Percentiles rank a stretch among this genome's conserved stretches.
Conservation (phyloP, 2,113 vertebrate species). For the Odobenus rosmarus region DNA sequence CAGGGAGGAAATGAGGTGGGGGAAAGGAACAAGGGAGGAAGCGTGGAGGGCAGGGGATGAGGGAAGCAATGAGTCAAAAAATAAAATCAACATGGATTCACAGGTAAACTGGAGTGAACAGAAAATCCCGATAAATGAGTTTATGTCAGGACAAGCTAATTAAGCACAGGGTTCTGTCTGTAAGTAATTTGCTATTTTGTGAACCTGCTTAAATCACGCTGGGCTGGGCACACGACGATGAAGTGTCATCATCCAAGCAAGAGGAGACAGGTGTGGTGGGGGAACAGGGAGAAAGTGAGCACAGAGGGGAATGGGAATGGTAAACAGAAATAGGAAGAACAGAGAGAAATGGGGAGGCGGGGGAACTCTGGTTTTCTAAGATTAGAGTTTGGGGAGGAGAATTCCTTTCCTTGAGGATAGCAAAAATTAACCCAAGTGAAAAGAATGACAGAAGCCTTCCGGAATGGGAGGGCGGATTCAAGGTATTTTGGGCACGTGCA, state of each 20-base stretch:
- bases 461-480: fast-evolving
- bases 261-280: fast-evolving
- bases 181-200: neutral
- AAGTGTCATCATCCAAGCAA: fast-evolving
- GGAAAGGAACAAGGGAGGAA: neutral
- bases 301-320: neutral
- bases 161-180: neutral
- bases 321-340: fast-evolving
- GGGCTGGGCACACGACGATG: fast-evolving
- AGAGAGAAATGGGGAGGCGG: too few relatives aligned
- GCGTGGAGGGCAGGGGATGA: too few relatives aligned
- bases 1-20: too few relatives aligned
- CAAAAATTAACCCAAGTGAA: neutral
- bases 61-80: neutral
- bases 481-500: fast-evolving
- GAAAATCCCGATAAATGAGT: neutral
- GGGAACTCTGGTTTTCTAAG: neutral
- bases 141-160: neutral
- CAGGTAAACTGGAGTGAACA: neutral
- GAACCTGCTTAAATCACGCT: neutral
- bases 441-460: fast-evolving
- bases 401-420: neutral
- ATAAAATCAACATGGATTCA: neutral
- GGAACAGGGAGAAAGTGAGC: fast-evolving
- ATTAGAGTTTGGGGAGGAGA: neutral